Evolutionary conservation across 2,797 vertebrate genomes (phyloP).

Genomic region (Otolemur crassicaudatus): DNA sequence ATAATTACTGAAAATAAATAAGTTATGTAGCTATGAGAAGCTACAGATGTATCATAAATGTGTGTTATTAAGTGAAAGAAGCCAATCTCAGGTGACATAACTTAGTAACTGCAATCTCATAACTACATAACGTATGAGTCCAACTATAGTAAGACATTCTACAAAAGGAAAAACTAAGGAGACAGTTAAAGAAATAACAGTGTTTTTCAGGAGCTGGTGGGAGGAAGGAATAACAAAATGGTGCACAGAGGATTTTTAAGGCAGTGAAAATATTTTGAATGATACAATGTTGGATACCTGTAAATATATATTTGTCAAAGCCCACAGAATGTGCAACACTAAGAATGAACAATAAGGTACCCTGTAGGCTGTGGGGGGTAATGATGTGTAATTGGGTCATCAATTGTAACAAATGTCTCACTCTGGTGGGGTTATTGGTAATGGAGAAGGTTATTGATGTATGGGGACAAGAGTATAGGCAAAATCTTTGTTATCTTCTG

Average conservation of each 20-base stretch:
- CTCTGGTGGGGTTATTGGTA: not conserved
- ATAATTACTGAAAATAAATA: not conserved
- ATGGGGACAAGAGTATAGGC: not conserved
- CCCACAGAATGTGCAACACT: not conserved
- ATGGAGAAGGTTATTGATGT: not conserved
- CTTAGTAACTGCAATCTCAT: not conserved
- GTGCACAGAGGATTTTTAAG: not conserved
- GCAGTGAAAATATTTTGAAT: not conserved
- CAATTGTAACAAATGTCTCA: not conserved
- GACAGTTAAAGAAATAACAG: not conserved
- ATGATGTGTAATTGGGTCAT: not conserved
- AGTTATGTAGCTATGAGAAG: not conserved
- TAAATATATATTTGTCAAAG: not conserved
- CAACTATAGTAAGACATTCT: not conserved
- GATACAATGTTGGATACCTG: not conserved
- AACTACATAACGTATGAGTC: not conserved
- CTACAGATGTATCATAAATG: not conserved
- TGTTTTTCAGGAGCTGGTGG: not conserved
- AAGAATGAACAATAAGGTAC: not conserved
- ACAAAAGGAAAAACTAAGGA: not conserved
- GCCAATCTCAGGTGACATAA: not conserved
- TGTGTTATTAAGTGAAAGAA: not conserved
- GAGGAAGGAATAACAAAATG: not conserved
- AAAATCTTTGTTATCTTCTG: not conserved
- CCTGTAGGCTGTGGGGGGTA: not conserved